A percentile compares a stretch with the other conserved stretches of the same genome.
phyloP scores from a whole-genome alignment of 1,140 invertebrate species.

The Gonioctena quinquepunctata region DNA sequence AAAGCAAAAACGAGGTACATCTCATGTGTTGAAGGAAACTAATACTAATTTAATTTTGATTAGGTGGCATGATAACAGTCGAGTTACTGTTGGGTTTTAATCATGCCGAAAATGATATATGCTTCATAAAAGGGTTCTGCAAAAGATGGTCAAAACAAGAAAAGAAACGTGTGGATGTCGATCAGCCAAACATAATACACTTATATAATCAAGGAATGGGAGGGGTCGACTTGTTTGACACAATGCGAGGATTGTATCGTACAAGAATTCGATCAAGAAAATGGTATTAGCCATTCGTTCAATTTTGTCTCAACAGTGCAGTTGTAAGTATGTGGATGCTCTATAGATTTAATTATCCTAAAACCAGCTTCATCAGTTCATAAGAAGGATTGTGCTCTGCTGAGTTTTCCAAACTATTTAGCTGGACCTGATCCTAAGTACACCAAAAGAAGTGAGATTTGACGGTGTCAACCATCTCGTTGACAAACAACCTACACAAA shows the following conservation, averaged over 20 bases:
- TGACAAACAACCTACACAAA: neutral
- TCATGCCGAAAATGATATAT: slow-evolving; percentile 21
- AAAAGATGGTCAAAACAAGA: slow-evolving; percentile 36
- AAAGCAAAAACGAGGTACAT: slow-evolving; percentile 10
- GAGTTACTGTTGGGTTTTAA: slow-evolving; percentile 31
- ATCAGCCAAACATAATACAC: slow-evolving; percentile 31
- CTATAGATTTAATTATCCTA: neutral
- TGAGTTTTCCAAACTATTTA: too few species aligned
- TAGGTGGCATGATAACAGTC: slow-evolving; percentile 40
- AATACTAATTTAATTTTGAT: slow-evolving; percentile 20
- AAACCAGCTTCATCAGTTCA: slow-evolving; percentile 19
- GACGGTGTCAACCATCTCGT: neutral
- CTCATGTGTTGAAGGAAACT: neutral
- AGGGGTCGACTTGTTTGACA: slow-evolving; percentile 36
- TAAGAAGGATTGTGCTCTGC: slow-evolving; percentile 23
- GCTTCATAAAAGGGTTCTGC: slow-evolving; percentile 6
- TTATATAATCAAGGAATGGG: slow-evolving; percentile 38
- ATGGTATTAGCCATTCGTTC: slow-evolving; percentile 34
- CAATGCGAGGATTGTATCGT: slow-evolving; percentile 32
- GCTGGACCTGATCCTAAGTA: neutral
- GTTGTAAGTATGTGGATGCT: slow-evolving; percentile 27
- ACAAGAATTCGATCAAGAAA: slow-evolving; percentile 24
- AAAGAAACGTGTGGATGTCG: slow-evolving; percentile 32
- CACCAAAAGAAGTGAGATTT: neutral
- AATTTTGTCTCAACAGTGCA: slow-evolving; percentile 30